Evolutionary conservation across 2,113 vertebrate genomes (phyloP), one percentile per base, ranked within the genome.

Genomic region (Podarcis cretensis): DNA sequence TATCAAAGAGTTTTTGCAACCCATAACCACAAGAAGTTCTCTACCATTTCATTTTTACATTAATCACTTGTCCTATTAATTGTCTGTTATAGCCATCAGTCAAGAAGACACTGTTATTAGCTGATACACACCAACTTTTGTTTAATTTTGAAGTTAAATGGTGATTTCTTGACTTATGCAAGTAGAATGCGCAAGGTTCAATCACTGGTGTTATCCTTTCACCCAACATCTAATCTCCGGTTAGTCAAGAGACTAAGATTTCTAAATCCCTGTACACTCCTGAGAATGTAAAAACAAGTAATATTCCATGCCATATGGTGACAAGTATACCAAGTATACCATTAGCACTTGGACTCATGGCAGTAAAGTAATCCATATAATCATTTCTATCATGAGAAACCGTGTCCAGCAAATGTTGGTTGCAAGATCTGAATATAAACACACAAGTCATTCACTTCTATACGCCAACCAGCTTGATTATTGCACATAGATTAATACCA

Each of bases 351-450:
- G 59, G 94, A 94, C 94, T 96, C n/a, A 1, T 92, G 89, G 94
- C 88, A 92, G 95, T 95, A 97, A 63, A 97, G 97, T 97, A 97
- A 96, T 96, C 93, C 89, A 93, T 87, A 96, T 95, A 90, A 59
- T 93, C 92, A 92, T 97, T 94, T 97, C 82, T 91, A 88, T 96
- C 96, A 97, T 87, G 92, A 94, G 92, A 86, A 95, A 81, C 78
- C 91, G 91, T 65, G 80, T 93, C 95, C 93, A 86, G 90, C 93
- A 96, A 95, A 92, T 16, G 93, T 95, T 96, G 95, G 96, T 96
- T 95, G 95, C 95, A 96, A 97, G 94, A 89, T 83, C 92, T 89
- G 91, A 74, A 23, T 89, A 79, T 90, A 89, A 96, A 95, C 91
- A 93, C 4, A 43, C 88, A 93, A 92, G 81, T 91, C 89, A 90